Percentiles rank a stretch among this genome's conserved stretches.
phyloP scores from a whole-genome alignment of 2,888 invertebrate genomes.

The Drosophila maculinotata region DNA sequence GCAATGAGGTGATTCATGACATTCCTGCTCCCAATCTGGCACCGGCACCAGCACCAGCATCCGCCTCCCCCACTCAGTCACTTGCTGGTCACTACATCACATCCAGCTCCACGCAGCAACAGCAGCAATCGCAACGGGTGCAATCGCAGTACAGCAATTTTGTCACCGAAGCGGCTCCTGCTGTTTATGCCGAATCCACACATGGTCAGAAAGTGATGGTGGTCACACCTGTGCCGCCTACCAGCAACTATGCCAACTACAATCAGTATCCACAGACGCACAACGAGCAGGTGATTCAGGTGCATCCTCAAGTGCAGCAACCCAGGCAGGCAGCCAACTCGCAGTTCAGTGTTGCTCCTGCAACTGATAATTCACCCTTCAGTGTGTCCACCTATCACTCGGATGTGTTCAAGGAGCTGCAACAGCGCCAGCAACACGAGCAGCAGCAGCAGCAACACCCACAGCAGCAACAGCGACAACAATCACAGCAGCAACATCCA shows the following conservation, averaged over 20 bases:
- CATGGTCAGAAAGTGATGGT: conserved; percentile 84
- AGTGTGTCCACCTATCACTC: conserved; percentile 84
- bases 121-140: conserved; percentile 31
- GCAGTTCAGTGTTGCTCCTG: conserved; percentile 21
- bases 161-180: conserved; percentile 68
- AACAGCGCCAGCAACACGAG: conserved; percentile 70
- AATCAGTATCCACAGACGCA: conserved; percentile 63
- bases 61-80: conserved; percentile 42
- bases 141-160: conserved; percentile 69
- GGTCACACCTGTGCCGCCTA: conserved; percentile 83
- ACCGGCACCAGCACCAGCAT: conserved; percentile 75
- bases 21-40: conserved; percentile 84
- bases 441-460: conserved; percentile 34
- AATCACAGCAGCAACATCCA: conserved; percentile 17
- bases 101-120: conserved; percentile 36
- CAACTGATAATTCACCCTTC: conserved; percentile 70
- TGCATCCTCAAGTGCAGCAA: conserved; percentile 71
- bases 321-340: conserved; percentile 59
- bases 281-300: conserved; percentile 59
- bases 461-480: conserved; percentile 8
- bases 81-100: conserved; percentile 75
- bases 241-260: conserved; percentile 60
- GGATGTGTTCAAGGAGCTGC: conserved; percentile 84
- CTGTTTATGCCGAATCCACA: conserved; percentile 82
- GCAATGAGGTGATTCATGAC: conserved; percentile 83